These are phyloP conservation scores for Aulostomus chinensis DNA, from an alignment of 2,797 vertebrate genomes.

Conservation along the genomic window DNA sequence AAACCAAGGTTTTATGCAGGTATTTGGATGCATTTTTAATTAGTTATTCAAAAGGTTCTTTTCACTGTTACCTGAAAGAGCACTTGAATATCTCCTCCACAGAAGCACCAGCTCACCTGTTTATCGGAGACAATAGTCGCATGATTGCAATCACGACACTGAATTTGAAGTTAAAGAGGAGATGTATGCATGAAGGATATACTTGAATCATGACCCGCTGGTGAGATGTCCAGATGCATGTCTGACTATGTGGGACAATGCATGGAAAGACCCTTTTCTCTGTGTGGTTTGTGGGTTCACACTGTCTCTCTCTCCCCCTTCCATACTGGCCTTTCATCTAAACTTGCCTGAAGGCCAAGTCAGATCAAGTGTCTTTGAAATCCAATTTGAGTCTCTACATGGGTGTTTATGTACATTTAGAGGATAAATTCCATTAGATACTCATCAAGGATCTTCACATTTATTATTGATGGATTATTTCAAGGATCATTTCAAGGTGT, in stretches of 20 bases:
- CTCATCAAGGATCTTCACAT: slow-evolving; percentile 2
- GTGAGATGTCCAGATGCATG: slow-evolving; percentile 49
- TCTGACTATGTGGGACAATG: slow-evolving; percentile 4
- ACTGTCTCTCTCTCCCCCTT: no score
- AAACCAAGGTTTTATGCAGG: slow-evolving; percentile 63
- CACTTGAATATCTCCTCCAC: slow-evolving; percentile 62
- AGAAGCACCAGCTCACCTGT: slow-evolving; percentile 54
- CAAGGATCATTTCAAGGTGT: background rate
- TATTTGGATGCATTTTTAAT: slow-evolving; percentile 72
- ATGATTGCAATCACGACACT: slow-evolving; percentile 72
- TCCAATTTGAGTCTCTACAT: slow-evolving; percentile 21
- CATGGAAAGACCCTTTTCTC: background rate
- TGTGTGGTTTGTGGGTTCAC: background rate
- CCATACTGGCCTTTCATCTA: slow-evolving; percentile 42
- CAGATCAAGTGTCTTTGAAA: slow-evolving; percentile 43
- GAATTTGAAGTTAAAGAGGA: no score
- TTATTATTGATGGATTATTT: background rate
- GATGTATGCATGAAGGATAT: slow-evolving; percentile 36
- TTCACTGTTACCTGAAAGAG: slow-evolving; percentile 68
- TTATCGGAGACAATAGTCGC: slow-evolving; percentile 71
- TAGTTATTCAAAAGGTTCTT: slow-evolving; percentile 72
- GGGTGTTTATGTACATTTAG: background rate
- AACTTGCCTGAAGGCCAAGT: slow-evolving; percentile 38
- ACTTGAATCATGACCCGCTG: slow-evolving; percentile 50
- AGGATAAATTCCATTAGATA: background rate